Evolutionary conservation across 2,113 vertebrate genomes (phyloP), one percentile per base, ranked within the genome.

Genomic region (Salminus brasiliensis): DNA sequence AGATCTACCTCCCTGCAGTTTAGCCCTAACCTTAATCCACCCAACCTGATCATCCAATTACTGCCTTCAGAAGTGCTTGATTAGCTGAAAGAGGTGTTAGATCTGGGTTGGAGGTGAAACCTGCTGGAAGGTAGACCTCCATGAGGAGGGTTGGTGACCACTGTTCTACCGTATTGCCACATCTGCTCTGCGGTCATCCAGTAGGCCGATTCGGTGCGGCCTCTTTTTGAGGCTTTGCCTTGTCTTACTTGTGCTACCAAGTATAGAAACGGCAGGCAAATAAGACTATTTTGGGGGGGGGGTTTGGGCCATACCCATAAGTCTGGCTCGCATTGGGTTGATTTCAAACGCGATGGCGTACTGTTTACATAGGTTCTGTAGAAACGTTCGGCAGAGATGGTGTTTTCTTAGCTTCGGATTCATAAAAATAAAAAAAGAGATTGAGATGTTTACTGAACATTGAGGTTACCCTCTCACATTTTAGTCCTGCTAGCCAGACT

Each of bases 331-430:
- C 18, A 45, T 47, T 21, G 16, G 49, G 32, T 63, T 59, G 34
- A n/a, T 55, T 72, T 66, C 4, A 45, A 53, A 36, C 29, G 74
- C 63, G n/a, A 39, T 15, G 29, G 57, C 12, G n/a, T 49, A 53
- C 63, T 78, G 62, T 82, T 73, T 74, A 78, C 75, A 82, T 69
- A 34, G 18, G 36, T 66, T 62, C 10, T 78, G 5, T 52, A 65
- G 1, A 57, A 57, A 53, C 45, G 45, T 34, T 67, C 32, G 29
- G 41, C 60, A 74, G 36, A 60, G 49, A 29, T 39, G 21, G 27
- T 16, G 11, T 43, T 59, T 41, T 29, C 43, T 47, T 18, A n/a
- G 12, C 65, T 65, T 32, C 45, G 60, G 49, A 39, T 27, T 68
- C 60, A 47, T 25, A 39, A 81, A n/a, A n/a, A n/a, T n/a, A n/a